Conservation (phyloP, 1,140 invertebrate genomes). For the Magallana gigas region DNA sequence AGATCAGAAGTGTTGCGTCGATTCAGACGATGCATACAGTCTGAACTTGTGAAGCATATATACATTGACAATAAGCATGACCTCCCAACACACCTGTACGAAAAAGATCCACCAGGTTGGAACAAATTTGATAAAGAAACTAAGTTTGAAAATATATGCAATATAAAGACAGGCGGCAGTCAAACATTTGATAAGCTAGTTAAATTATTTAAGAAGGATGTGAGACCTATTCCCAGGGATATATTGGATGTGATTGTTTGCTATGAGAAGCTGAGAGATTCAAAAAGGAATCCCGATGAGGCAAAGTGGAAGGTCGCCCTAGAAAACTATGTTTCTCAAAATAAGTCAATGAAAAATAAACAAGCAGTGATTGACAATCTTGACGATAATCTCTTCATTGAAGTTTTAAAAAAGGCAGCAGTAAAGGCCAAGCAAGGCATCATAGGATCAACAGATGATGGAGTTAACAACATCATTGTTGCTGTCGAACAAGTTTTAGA, state of each 20-base stretch:
- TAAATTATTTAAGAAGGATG: not conserved
- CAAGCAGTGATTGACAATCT: too few species aligned
- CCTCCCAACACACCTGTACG: not conserved
- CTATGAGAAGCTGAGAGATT: not conserved
- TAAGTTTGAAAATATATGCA: slow-evolving; percentile 5
- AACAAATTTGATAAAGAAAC: not conserved
- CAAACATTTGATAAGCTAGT: not conserved
- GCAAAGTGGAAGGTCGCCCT: too few species aligned
- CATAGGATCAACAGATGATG: too few species aligned
- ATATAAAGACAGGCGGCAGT: not conserved
- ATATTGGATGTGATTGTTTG: not conserved
- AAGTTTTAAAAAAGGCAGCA: too few species aligned
- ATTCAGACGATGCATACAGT: slow-evolving; percentile 8
- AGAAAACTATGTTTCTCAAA: too few species aligned
- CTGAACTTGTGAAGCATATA: not conserved
- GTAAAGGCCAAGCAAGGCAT: too few species aligned
- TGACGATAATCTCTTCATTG: too few species aligned
- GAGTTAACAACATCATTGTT: too few species aligned
- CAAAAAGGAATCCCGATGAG: not conserved
- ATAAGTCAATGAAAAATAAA: too few species aligned
- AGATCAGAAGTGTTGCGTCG: not conserved
- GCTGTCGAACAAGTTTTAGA: too few species aligned
- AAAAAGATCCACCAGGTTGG: not conserved
- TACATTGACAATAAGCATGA: not conserved
- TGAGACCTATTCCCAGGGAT: not conserved